Evolutionary conservation across 2,113 vertebrate genomes (phyloP).

Genomic region (Paramisgurnus dabryanus): DNA sequence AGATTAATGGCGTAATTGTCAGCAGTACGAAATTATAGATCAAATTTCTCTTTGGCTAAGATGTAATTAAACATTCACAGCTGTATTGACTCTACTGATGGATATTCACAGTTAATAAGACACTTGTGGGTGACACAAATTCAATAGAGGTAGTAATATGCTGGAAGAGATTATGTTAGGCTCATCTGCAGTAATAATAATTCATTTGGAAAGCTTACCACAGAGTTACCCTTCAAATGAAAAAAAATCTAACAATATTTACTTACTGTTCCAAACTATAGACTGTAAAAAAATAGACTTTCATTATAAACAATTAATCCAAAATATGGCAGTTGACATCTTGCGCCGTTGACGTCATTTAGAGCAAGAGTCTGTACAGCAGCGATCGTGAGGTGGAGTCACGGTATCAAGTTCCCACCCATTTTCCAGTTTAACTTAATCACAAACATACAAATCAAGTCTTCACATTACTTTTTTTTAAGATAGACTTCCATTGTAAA

Average conservation of each 20-base stretch:
- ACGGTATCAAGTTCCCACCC: too few species aligned
- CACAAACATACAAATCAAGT: too few species aligned
- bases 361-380: too few species aligned
- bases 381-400: too few species aligned
- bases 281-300: too few species aligned
- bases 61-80: slow-evolving; percentile 50
- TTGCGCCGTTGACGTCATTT: too few species aligned
- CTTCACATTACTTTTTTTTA: too few species aligned
- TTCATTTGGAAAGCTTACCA: background rate
- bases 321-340: too few species aligned
- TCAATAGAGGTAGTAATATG: slow-evolving; percentile 41
- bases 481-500: too few species aligned
- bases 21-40: slow-evolving; percentile 33
- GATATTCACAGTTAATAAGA: slow-evolving; percentile 39
- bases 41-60: slow-evolving; percentile 29
- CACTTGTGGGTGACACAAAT: slow-evolving; percentile 48
- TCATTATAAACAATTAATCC: too few species aligned
- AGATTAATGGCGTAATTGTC: slow-evolving; percentile 42
- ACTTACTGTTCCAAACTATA: background rate
- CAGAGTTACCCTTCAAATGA: background rate
- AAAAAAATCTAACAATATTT: background rate
- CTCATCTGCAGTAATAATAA: background rate
- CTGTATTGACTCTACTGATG: slow-evolving; percentile 39
- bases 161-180: background rate
- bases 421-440: too few species aligned